These are phyloP conservation scores for Astur gentilis DNA, from an alignment of 2,113 vertebrate genomes.

Conservation along the genomic window DNA sequence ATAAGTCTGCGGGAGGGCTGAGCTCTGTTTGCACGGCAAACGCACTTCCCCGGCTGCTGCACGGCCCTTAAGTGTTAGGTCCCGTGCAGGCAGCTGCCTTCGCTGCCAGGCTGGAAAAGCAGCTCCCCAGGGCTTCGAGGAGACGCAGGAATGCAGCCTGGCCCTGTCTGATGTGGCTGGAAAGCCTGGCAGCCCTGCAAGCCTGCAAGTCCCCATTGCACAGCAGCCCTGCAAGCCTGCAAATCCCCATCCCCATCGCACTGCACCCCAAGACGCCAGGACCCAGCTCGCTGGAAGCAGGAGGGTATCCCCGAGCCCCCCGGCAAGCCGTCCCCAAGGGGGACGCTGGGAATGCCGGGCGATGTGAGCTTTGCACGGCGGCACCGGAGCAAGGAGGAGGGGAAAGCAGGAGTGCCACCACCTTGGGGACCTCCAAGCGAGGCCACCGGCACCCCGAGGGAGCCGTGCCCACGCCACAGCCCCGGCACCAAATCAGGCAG, in stretches of 20 bases:
- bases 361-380: neutral
- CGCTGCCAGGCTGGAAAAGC: neutral
- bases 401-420: neutral
- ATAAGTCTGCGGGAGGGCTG: neutral
- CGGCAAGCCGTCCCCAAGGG: no score
- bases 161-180: neutral
- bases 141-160: neutral
- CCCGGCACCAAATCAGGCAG: neutral
- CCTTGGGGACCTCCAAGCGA: neutral
- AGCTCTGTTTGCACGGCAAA: conserved; percentile 10
- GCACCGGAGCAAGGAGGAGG: neutral
- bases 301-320: neutral
- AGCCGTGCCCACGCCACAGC: neutral
- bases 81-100: neutral
- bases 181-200: neutral
- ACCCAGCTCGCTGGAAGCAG: neutral
- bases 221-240: neutral
- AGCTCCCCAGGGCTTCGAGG: neutral
- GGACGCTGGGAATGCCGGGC: neutral
- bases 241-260: neutral
- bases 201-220: neutral
- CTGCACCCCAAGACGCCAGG: neutral
- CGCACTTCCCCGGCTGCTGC: neutral
- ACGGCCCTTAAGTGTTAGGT: neutral
- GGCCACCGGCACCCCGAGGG: neutral